Percentiles rank a stretch among this genome's conserved stretches.
These are phyloP conservation scores for Eupeodes corollae DNA, from an alignment of 1,140 invertebrate genomes.

Conservation along the genomic window DNA sequence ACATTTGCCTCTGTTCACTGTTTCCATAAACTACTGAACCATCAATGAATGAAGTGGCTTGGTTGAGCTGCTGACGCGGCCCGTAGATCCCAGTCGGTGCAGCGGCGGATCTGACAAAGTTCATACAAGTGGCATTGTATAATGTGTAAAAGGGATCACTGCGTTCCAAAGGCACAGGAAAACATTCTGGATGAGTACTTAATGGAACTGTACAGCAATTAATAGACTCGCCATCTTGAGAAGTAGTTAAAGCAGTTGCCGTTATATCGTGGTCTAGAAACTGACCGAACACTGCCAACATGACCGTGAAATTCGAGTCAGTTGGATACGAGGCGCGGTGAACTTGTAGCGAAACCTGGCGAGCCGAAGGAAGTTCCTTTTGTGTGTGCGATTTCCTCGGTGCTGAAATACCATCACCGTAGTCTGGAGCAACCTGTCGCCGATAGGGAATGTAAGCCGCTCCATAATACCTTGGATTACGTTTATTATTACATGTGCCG, in stretches of 20 bases:
- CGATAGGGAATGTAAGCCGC: constrained; percentile 63
- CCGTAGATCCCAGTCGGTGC: constrained; percentile 75
- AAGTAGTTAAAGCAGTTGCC: constrained; percentile 63
- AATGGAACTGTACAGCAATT: constrained; percentile 22
- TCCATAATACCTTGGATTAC: constrained; percentile 53
- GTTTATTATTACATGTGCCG: constrained; percentile 71
- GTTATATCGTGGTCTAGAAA: constrained; percentile 94
- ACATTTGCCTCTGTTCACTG: constrained; percentile 36
- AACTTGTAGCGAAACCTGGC: constrained; percentile 58
- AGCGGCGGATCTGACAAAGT: constrained; percentile 72
- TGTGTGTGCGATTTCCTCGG: constrained; percentile 50
- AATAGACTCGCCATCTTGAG: constrained; percentile 37
- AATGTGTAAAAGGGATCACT: constrained; percentile 57
- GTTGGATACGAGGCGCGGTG: constrained; percentile 57
- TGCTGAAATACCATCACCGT: constrained; percentile 65
- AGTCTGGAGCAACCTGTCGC: constrained; percentile 51
- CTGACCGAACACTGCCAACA: constrained; percentile 85
- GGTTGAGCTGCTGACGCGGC: constrained; percentile 78
- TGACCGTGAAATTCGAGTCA: constrained; percentile 64
- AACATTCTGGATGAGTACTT: constrained; percentile 65
- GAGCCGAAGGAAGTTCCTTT: constrained; percentile 52
- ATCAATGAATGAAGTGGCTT: constrained; percentile 83
- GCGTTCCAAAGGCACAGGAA: constrained; percentile 54
- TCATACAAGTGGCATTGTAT: constrained; percentile 62
- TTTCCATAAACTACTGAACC: constrained; percentile 77